These are phyloP conservation scores for Brachionus koreanus DNA, from an alignment of 1,140 invertebrate genomes.

Conservation along the genomic window DNA sequence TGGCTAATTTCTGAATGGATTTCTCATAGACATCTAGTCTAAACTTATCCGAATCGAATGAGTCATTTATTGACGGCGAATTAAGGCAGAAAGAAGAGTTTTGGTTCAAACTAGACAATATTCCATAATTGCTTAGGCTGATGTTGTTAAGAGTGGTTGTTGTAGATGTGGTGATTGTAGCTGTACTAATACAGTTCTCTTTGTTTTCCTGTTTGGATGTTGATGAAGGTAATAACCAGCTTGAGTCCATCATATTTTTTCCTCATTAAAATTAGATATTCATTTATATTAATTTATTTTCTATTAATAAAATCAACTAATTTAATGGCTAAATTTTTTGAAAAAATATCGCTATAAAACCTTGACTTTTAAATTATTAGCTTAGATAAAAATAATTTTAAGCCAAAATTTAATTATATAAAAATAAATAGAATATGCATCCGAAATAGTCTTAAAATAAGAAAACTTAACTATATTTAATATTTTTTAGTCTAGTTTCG, in stretches of 20 bases:
- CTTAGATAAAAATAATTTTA: not conserved
- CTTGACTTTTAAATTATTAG: conserved; percentile 10
- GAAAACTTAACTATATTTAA: too few species aligned
- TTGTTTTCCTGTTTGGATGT: conserved; percentile 9
- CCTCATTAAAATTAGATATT: not conserved
- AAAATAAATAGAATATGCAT: not conserved
- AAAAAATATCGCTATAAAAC: not conserved
- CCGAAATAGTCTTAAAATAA: not conserved
- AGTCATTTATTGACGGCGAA: conserved; percentile 21
- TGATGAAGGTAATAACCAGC: conserved; percentile 1
- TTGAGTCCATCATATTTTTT: conserved; percentile 13
- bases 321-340: not conserved
- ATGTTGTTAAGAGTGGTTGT: conserved; percentile 12
- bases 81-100: conserved; percentile 14
- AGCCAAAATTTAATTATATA: not conserved
- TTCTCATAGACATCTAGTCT: conserved; percentile 25
- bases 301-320: not conserved
- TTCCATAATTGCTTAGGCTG: not conserved
- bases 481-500: too few species aligned
- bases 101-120: conserved; percentile 23
- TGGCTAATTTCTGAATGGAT: conserved; percentile 12
- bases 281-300: not conserved
- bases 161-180: not conserved
- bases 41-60: conserved; percentile 30
- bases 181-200: conserved; percentile 17